Base-by-base conservation (phyloP, 1,140 invertebrate genomes). In the Hydropsyche tenuis region DNA sequence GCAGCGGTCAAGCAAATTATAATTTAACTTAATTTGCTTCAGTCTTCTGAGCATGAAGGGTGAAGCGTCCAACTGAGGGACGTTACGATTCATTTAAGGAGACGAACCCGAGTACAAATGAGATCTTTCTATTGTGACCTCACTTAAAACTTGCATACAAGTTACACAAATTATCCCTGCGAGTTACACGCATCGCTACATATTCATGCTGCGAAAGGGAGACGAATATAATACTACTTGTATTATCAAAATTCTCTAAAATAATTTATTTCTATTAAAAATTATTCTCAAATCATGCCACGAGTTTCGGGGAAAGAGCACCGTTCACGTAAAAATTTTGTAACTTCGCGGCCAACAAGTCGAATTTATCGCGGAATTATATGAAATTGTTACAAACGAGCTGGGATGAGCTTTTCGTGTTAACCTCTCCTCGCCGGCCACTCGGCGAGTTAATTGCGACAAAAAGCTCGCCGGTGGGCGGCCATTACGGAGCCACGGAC, bases 361-460 rank as follows among this genome's bases (percentile, higher is more conserved):
- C 16, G 27, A 65, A 43, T 65, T 65, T 65, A 65, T 65, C 43
- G 63, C 30, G 14, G 63, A 65, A 43, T 42, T 65, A 65, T 65
- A 23, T 65, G 30, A 65, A 65, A 65, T 60, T 65, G 63, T 42
- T 65, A 46, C 63, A 46, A 46, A 65, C 22, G 63, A 65, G 63
- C 63, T 20, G 16, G 63, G 43, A 65, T 65, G 63, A 46, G 63
- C 20, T 65, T 68, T 68, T 16, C 45, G 43, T 68, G 65, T 62
- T 62, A 72, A 72, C 43, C 20, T 48, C 56, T 42, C 30, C 9
- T 9, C 22, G 27, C n/a, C 37, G 45, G 18, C 56, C 56, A 22
- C 37, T 63, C 45, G 45, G 37, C 27, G 53, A 63, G 60, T 63
- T 72, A 72, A 72, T 72, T 72, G 69, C 69, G 11, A 72, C 69